Conservation (phyloP, 2,888 invertebrate genomes). For the Xanthorhoe spadicearia region DNA sequence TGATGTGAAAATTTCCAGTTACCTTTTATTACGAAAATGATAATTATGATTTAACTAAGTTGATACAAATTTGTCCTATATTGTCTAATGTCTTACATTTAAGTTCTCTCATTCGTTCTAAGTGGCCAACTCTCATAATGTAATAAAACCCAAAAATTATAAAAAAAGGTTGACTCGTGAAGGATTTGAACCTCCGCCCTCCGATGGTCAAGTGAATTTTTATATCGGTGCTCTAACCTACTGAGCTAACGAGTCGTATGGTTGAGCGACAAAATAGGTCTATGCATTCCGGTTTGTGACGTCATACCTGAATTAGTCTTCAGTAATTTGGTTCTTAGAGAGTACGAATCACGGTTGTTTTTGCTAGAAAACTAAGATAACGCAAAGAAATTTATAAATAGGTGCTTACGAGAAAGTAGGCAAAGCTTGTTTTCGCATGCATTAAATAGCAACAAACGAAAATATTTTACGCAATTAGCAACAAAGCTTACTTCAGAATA, state of each 20-base stretch:
- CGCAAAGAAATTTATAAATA: too few species aligned
- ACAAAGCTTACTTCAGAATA: not conserved
- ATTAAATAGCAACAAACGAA: not conserved
- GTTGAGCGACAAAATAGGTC: not conserved
- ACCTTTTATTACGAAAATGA: too few species aligned
- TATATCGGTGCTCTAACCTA: slow-evolving; percentile 54
- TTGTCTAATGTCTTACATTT: too few species aligned
- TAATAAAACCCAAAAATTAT: slow-evolving; percentile 4
- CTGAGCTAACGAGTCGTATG: slow-evolving; percentile 51
- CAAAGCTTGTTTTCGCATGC: slow-evolving; percentile 10
- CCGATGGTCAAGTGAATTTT: slow-evolving; percentile 45
- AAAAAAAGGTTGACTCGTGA: slow-evolving; percentile 46
- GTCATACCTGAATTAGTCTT: slow-evolving; percentile 14
- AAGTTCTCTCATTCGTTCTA: too few species aligned
- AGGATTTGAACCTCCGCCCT: slow-evolving; percentile 55
- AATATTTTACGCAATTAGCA: not conserved
- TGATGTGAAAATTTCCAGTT: too few species aligned
- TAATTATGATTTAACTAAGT: too few species aligned
- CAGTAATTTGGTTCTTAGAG: not conserved
- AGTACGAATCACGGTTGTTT: not conserved
- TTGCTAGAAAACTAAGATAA: not conserved
- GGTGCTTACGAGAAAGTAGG: too few species aligned
- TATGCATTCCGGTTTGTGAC: slow-evolving; percentile 10
- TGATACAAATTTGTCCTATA: too few species aligned
- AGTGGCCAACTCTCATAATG: too few species aligned